Evolutionary conservation across 2,888 invertebrate species (phyloP).

Genomic region (Synergus itoensis): DNA sequence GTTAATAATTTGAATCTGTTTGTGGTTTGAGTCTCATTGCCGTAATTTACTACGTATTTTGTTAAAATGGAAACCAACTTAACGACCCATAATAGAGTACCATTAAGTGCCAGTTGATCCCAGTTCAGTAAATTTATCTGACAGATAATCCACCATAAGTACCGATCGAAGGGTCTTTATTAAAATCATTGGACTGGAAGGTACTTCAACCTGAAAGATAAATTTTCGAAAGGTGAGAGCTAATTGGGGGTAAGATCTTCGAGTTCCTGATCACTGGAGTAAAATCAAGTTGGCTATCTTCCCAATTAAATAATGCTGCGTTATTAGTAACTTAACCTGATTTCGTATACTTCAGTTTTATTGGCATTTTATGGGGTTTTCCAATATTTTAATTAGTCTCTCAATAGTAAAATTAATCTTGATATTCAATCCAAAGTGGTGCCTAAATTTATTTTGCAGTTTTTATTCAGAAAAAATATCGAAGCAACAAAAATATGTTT

Average conservation of each 20-base stretch:
- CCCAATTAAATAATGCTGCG: background rate
- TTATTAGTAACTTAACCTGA: background rate
- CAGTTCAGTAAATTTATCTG: constrained; percentile 33
- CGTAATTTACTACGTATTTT: constrained; percentile 3
- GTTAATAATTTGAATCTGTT: background rate
- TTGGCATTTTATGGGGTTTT: background rate
- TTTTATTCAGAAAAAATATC: too few relatives aligned
- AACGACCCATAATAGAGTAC: constrained; percentile 36
- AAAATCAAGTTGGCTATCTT: background rate
- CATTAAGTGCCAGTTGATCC: constrained; percentile 31
- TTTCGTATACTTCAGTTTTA: background rate
- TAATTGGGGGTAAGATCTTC: constrained; percentile 4
- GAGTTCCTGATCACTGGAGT: constrained; percentile 10
- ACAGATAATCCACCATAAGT: constrained; percentile 23
- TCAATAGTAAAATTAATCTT: too few relatives aligned
- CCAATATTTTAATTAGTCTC: background rate
- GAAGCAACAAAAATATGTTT: too few relatives aligned
- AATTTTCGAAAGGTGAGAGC: constrained; percentile 25
- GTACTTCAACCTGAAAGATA: constrained; percentile 23
- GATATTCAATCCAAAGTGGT: too few relatives aligned
- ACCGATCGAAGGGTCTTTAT: constrained; percentile 36
- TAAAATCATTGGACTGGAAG: constrained; percentile 25
- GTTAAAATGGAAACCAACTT: constrained; percentile 18
- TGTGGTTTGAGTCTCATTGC: background rate
- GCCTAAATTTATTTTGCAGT: too few relatives aligned